Evolutionary conservation across 2,888 invertebrate species (phyloP), one percentile per base, ranked within the genome.

Genomic region (Masnerella sp.): DNA sequence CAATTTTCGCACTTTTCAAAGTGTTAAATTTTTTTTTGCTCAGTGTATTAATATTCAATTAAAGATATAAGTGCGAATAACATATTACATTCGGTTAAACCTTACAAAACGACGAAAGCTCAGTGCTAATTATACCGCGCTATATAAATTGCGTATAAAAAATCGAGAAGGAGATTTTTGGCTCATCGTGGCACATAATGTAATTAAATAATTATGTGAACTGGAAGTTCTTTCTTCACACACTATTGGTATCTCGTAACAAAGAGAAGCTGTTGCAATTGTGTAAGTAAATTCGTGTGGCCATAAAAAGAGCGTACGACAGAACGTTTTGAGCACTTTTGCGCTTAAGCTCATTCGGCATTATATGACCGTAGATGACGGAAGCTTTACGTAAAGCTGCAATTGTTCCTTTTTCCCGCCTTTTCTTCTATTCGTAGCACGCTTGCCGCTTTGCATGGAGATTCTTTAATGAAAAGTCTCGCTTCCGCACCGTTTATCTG

Each of bases 381-480:
- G 56, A 56, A 56, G 56, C 43, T 42, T 43, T 15, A 32, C 42
- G 43, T 43, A 56, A 56, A 56, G 56, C 56, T 56, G 56, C 43
- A 32, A 56, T 56, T 56, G 56, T 56, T 56, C 56, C 56, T 43
- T 59, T 47, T 61, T 59, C 15, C 42, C 25, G 34, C 45, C 59
- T 59, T 61, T 61, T 61, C 36, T 61, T 61, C 59, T 18, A 61
- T 61, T 47, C 47, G 59, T 47, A n/a, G 47, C 47, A 47, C 28
- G 34, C 47, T 47, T 14, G 12, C 36, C 28, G 34, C 38, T 61
- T 61, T 47, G 59, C 59, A 61, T 61, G 22, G 47, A 38, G 38
- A 61, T 61, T 61, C 38, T 61, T 61, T 61, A 61, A 40, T 49
- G 47, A 49, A 61, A 58, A 43, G 47, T 59, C 45, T n/a, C 43